Base-by-base conservation (phyloP, 1,140 invertebrate species). In the Drosophila leontia region DNA sequence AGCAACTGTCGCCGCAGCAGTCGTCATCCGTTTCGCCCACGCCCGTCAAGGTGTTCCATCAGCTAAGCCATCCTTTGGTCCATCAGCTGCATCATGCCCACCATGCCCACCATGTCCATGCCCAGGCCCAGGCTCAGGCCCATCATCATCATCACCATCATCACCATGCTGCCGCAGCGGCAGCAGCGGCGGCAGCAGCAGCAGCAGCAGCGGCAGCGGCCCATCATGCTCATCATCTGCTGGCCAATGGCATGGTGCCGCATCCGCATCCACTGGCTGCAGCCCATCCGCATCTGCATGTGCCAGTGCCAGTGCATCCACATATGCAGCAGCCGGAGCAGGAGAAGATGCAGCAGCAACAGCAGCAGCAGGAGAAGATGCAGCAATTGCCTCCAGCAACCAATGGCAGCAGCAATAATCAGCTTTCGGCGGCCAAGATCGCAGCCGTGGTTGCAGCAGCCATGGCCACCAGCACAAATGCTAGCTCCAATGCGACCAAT, bases 221-320 rank as follows among this genome's bases (percentile, higher is more conserved):
- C 64, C 67, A 74, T 26, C 90, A 77, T 65, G 75, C 74, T 64
- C 84, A 88, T 70, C 83, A 83, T 59, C 79, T 80, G 59, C 34
- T 82, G 57, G 64, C 79, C 67, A 88, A 83, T 65, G 64, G 87
- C 11, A 87, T 82, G 35, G 62, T 44, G 60, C 72, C 15, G 26
- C 82, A 77, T 58, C 74, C 71, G 23, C 68, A 79, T 81, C 85
- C 80, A 62, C 81, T 61, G 93, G 92, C 63, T 12, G 70, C 68
- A 86, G 85, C 85, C 34, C 78, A 80, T 87, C 81, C 90, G 74
- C 92, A 92, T 50, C 11, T 82, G 57, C 75, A 74, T 61, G 42
- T 91, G 71, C 87, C 88, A 12, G 74, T 82, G 67, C 48, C 74
- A 45, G 67, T 76, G 56, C 67, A 72, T 56, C 44, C 88, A 65